phyloP scores from a whole-genome alignment of 2,797 vertebrate species.

The Neosalanx taihuensis region DNA sequence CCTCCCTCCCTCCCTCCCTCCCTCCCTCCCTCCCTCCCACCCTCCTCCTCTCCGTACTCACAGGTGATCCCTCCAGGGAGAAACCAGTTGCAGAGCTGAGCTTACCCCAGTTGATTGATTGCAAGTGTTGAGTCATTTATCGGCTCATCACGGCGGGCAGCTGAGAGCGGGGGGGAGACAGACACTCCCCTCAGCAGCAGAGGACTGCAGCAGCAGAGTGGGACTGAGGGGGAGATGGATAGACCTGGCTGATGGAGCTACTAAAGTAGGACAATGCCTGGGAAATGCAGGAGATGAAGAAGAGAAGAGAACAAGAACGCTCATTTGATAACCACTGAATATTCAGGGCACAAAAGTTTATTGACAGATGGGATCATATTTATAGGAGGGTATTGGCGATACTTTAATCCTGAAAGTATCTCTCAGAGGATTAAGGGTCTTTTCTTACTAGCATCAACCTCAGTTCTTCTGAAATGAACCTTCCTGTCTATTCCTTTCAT shows the following conservation, averaged over 20 bases:
- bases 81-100: constrained; percentile 39
- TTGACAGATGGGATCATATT: too few relatives aligned
- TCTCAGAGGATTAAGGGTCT: not conserved
- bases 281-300: not conserved
- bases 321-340: too few relatives aligned
- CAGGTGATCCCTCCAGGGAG: constrained; percentile 46
- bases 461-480: not conserved
- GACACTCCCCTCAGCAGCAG: constrained; percentile 27
- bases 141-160: constrained; percentile 53
- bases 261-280: too few relatives aligned
- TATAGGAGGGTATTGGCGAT: not conserved
- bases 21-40: not conserved
- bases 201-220: constrained; percentile 9
- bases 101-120: constrained; percentile 59
- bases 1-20: not conserved
- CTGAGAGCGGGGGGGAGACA: constrained; percentile 42
- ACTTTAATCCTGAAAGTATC: not conserved
- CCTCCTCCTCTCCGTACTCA: constrained; percentile 23
- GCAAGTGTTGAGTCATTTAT: constrained; percentile 57
- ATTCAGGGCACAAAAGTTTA: too few relatives aligned
- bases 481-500: not conserved
- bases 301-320: too few relatives aligned
- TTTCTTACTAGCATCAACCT: not conserved
- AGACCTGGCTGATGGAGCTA: too few relatives aligned
- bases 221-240: not conserved